phyloP scores from a whole-genome alignment of 1,140 invertebrate genomes.

The Aphis craccivora region DNA sequence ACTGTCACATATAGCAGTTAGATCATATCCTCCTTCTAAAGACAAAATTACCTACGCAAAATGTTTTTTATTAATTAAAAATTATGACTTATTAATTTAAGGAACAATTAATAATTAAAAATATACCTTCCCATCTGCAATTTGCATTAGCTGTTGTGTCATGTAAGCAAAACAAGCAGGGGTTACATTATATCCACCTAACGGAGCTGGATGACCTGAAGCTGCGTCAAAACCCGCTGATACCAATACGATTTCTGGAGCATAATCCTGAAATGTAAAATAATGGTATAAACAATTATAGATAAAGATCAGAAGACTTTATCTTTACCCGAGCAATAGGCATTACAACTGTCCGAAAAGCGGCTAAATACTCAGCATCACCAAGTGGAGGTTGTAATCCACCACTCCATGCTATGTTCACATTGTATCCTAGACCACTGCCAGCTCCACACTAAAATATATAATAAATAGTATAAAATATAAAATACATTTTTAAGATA shows the following conservation, averaged over 20 bases:
- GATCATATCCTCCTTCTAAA: constrained; percentile 95
- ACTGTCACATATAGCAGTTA: constrained; percentile 94
- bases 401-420: constrained; percentile 96
- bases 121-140: constrained; percentile 84
- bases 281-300: constrained; percentile 18
- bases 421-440: constrained; percentile 92
- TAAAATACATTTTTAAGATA: constrained; percentile 23
- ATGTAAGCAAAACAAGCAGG: constrained; percentile 96
- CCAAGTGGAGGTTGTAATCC: constrained; percentile 89
- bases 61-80: background rate
- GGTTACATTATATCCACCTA: constrained; percentile 94
- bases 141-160: constrained; percentile 90
- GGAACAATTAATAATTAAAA: background rate
- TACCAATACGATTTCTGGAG: constrained; percentile 93
- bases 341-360: constrained; percentile 92
- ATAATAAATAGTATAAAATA: background rate
- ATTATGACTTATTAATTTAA: background rate
- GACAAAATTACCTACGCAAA: constrained; percentile 75
- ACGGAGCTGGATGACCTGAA: constrained; percentile 86
- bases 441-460: constrained; percentile 78
- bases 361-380: constrained; percentile 97
- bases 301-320: background rate
- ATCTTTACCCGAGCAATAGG: constrained; percentile 79
- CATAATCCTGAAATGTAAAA: constrained; percentile 74
- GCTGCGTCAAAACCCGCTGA: constrained; percentile 98